A percentile compares a stretch with the other conserved stretches of the same genome.
Evolutionary conservation across 2,113 vertebrate species (phyloP).

Genomic region (Embiotoca jacksoni): DNA sequence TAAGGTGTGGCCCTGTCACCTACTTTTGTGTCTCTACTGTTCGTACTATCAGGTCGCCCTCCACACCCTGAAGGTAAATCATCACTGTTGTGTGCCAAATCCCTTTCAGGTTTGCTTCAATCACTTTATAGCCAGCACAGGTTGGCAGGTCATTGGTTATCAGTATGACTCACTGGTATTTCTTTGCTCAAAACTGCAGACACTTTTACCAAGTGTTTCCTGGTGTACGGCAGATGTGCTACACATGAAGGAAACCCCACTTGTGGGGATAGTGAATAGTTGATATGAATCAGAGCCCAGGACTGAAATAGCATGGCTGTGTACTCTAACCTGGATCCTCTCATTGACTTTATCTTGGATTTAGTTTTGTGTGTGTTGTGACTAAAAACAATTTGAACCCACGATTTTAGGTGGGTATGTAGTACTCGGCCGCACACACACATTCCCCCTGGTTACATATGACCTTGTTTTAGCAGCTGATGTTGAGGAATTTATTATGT

Average conservation of each 20-base stretch:
- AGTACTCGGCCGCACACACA: background rate
- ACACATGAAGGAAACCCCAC: background rate
- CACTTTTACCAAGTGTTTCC: slow-evolving; percentile 21
- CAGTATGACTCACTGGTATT: slow-evolving; percentile 19
- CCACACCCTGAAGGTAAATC: slow-evolving; percentile 65
- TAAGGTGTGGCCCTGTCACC: slow-evolving; percentile 46
- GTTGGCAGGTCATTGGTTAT: slow-evolving; percentile 13
- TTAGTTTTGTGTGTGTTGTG: slow-evolving; percentile 11
- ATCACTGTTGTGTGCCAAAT: slow-evolving; percentile 17
- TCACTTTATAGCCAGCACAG: slow-evolving; percentile 39
- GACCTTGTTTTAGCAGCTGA: slow-evolving; percentile 54
- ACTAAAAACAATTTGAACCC: slow-evolving; percentile 35
- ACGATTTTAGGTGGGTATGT: slow-evolving; percentile 6
- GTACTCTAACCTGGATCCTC: slow-evolving; percentile 21
- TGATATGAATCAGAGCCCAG: slow-evolving; percentile 27
- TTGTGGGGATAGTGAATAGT: slow-evolving; percentile 3
- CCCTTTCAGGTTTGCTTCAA: slow-evolving; percentile 23
- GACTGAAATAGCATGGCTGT: slow-evolving; percentile 21
- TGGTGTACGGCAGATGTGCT: slow-evolving; percentile 21
- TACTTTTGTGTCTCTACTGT: background rate
- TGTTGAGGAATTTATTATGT: slow-evolving; percentile 38
- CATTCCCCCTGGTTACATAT: background rate
- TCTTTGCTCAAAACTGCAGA: slow-evolving; percentile 38
- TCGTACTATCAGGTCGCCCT: slow-evolving; percentile 43
- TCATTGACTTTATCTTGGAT: slow-evolving; percentile 1